Conservation (phyloP, 2,888 invertebrate genomes). For the Coronaproctus castanopsis region DNA sequence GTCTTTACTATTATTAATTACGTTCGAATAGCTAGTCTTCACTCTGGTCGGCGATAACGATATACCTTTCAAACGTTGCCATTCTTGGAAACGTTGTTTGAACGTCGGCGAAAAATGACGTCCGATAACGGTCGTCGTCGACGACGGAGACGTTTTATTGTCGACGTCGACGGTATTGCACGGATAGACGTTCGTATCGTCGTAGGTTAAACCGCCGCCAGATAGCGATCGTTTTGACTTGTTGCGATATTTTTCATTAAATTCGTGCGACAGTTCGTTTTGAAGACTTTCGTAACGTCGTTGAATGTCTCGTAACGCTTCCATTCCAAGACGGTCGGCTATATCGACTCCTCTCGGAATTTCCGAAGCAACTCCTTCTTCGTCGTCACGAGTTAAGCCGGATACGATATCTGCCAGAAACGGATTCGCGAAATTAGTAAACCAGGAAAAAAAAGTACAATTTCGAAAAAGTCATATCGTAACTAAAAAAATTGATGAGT, state of each 20-base stretch:
- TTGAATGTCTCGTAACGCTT: slow-evolving; percentile 39
- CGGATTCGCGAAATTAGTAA: too few species aligned
- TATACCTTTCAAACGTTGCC: slow-evolving; percentile 51
- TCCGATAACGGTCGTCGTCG: slow-evolving; percentile 5
- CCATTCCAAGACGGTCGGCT: not conserved
- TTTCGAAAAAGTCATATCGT: too few species aligned
- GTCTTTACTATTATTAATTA: slow-evolving; percentile 28
- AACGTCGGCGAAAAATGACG: slow-evolving; percentile 52
- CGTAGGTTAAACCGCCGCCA: not conserved
- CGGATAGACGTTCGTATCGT: not conserved
- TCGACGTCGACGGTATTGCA: not conserved
- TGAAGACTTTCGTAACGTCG: slow-evolving; percentile 50
- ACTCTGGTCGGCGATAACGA: slow-evolving; percentile 16
- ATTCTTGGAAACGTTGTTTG: slow-evolving; percentile 63
- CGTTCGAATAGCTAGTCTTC: slow-evolving; percentile 15
- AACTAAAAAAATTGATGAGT: too few species aligned
- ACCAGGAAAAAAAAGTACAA: too few species aligned
- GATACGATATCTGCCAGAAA: not conserved
- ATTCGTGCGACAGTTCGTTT: slow-evolving; percentile 48
- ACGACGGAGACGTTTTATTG: slow-evolving; percentile 3
- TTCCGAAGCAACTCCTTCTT: not conserved
- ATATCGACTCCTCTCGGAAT: too few species aligned
- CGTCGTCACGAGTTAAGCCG: not conserved
- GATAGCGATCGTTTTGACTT: not conserved
- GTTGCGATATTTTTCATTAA: slow-evolving; percentile 38